Conservation (phyloP, 2,888 invertebrate genomes). For the Megalurothrips usitatus region DNA sequence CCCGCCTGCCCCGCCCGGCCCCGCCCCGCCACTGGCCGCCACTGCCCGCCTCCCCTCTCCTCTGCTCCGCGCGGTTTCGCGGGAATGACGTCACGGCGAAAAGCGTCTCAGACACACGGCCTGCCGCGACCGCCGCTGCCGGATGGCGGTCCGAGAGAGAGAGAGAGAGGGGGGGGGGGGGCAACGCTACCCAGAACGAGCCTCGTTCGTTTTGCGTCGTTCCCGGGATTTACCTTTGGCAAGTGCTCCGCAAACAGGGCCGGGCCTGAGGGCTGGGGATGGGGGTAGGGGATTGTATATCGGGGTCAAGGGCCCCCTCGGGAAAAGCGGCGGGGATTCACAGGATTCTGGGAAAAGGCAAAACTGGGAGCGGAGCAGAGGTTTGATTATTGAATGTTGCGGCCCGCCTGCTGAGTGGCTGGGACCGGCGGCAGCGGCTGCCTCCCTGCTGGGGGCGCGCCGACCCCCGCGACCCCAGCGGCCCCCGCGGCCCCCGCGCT, state of each 20-base stretch:
- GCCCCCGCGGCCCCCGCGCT: too few relatives aligned
- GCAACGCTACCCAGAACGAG: background rate
- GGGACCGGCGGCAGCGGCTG: too few relatives aligned
- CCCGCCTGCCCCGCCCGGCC: too few relatives aligned
- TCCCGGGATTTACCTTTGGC: background rate
- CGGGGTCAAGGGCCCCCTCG: background rate
- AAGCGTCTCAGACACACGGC: background rate
- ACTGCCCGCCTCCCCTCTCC: too few relatives aligned
- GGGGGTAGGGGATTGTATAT: background rate
- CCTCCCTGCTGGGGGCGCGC: too few relatives aligned
- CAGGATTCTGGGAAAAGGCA: background rate
- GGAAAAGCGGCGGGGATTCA: background rate
- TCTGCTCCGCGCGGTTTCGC: background rate
- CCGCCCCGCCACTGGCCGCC: too few relatives aligned
- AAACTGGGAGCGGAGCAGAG: background rate
- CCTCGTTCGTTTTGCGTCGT: background rate
- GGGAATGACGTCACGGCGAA: background rate
- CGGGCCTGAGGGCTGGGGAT: too few relatives aligned
- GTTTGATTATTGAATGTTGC: too few relatives aligned
- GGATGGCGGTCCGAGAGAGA: background rate
- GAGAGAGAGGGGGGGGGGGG: too few relatives aligned
- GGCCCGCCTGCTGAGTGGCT: too few relatives aligned
- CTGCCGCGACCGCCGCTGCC: background rate
- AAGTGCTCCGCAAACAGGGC: too few relatives aligned
- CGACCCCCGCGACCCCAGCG: too few relatives aligned